phyloP scores from a whole-genome alignment of 2,113 vertebrate genomes.

The Crotalus horridus region DNA sequence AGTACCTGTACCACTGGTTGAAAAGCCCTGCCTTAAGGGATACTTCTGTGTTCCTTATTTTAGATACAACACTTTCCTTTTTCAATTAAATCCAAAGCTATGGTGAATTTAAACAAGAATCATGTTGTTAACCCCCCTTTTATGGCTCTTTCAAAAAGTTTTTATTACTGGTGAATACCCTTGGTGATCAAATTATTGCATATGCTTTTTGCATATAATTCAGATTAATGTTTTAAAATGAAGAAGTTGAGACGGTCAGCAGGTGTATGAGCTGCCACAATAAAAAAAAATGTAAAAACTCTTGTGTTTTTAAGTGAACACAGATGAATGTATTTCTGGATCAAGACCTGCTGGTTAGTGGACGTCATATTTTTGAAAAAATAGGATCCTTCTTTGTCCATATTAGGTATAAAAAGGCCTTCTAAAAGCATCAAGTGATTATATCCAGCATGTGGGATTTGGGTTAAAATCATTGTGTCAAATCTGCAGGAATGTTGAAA shows the following conservation, averaged over 20 bases:
- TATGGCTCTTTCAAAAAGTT: conserved; percentile 4
- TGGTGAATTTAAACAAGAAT: not conserved
- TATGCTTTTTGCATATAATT: not conserved
- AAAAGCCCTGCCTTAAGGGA: not conserved
- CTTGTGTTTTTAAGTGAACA: conserved; percentile 70
- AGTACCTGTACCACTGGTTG: no score
- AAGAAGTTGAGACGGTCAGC: conserved; percentile 51
- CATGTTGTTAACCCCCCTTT: not conserved
- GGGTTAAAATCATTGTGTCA: conserved; percentile 88
- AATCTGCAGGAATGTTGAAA: conserved; percentile 86
- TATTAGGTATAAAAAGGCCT: conserved; percentile 95
- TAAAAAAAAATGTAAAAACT: conserved; percentile 52
- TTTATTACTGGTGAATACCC: not conserved
- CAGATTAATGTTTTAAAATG: conserved; percentile 28
- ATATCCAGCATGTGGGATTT: conserved; percentile 95
- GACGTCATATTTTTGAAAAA: conserved; percentile 72
- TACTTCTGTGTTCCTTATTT: not conserved
- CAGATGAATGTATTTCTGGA: conserved; percentile 76
- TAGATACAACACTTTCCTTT: not conserved
- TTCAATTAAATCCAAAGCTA: conserved; percentile 13
- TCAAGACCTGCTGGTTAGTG: conserved; percentile 72
- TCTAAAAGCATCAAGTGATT: conserved; percentile 88
- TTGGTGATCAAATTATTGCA: conserved; percentile 18
- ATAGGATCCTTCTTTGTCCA: conserved; percentile 88
- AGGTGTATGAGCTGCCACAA: conserved; percentile 67